These are phyloP conservation scores for Silurus glanis DNA, from an alignment of 2,113 vertebrate genomes.

Conservation along the genomic window DNA sequence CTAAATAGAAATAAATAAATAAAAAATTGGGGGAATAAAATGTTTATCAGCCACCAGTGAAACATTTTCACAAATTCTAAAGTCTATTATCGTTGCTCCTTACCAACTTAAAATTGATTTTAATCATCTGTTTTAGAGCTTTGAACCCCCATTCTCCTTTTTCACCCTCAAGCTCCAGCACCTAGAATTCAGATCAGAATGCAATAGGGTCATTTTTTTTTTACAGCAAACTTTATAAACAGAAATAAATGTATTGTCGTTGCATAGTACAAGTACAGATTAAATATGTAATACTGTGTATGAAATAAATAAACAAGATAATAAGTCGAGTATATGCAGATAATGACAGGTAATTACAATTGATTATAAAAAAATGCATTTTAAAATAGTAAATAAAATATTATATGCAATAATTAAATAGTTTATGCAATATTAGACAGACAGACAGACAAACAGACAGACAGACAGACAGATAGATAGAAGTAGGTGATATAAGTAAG, in stretches of 20 bases:
- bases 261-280: no score
- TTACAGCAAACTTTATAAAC: not conserved
- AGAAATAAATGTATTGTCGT: no score
- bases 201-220: not conserved
- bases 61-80: conserved; percentile 18
- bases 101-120: conserved; percentile 99
- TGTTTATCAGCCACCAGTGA: not conserved
- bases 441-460: no score
- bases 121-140: conserved; percentile 99
- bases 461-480: not conserved
- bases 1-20: conserved; percentile 63
- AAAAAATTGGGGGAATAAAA: not conserved
- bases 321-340: no score
- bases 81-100: conserved; percentile 29
- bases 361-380: no score
- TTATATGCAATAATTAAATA: no score
- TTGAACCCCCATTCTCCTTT: conserved; percentile 99
- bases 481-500: not conserved
- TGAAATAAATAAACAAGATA: no score
- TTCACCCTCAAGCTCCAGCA: conserved; percentile 97
- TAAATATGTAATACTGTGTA: no score
- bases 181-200: conserved; percentile 69
- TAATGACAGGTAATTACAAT: no score
- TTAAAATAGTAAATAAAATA: not conserved
- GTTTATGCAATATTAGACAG: no score